A percentile compares a stretch with the other conserved stretches of the same genome.
phyloP scores from a whole-genome alignment of 2,113 vertebrate species.

The Apistogramma diplotaenia region DNA sequence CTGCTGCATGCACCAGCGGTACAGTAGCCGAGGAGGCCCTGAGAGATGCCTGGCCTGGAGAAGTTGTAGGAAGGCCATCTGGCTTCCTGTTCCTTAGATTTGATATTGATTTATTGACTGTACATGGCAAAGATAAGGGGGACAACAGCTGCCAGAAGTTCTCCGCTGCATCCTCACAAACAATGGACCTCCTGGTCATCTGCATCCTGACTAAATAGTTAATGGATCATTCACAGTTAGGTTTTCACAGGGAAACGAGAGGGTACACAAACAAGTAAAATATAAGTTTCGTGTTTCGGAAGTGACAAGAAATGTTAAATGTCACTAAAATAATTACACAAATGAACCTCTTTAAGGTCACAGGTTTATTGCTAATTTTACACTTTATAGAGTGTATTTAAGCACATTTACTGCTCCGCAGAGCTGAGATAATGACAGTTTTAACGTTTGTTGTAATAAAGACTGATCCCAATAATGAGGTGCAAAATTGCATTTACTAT shows the following conservation, averaged over 20 bases:
- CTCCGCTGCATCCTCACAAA: conserved; percentile 52
- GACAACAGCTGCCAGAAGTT: conserved; percentile 73
- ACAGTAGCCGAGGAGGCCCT: conserved; percentile 77
- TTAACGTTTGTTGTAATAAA: conserved; percentile 15
- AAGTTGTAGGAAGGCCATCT: conserved; percentile 75
- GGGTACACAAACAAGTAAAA: neutral
- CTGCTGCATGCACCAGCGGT: conserved; percentile 60
- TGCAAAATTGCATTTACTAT: conserved; percentile 59
- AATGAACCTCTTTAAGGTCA: neutral
- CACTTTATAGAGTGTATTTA: neutral
- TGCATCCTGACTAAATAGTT: conserved; percentile 41
- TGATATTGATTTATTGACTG: conserved; percentile 82
- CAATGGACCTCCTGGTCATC: conserved; percentile 62
- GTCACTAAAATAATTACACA: neutral
- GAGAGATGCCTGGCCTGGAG: conserved; percentile 57
- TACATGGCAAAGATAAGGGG: conserved; percentile 73
- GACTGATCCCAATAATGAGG: conserved; percentile 56
- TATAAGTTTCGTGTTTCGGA: neutral
- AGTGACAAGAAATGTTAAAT: neutral
- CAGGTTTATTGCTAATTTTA: conserved; percentile 19
- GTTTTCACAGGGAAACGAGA: rapidly evolving
- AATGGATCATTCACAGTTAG: neutral
- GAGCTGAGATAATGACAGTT: conserved; percentile 8
- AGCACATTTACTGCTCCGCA: conserved; percentile 3
- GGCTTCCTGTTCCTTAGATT: conserved; percentile 79